Conservation (phyloP, 2,888 invertebrate genomes). For the Leptinotarsa peninsularis region DNA sequence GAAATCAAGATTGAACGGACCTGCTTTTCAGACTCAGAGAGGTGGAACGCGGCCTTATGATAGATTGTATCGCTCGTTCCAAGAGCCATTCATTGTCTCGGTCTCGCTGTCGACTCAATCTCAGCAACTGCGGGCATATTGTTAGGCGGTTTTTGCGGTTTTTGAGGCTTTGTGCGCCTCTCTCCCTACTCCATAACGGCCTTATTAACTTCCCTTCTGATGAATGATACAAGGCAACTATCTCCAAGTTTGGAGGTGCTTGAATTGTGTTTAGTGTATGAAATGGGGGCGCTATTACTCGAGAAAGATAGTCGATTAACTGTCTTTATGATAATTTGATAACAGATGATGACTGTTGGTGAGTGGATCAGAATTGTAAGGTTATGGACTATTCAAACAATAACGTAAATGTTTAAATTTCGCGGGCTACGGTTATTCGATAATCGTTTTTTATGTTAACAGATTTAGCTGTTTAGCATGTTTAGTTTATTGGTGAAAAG, state of each 20-base stretch:
- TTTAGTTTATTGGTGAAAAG: too few relatives aligned
- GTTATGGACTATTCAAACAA: too few relatives aligned
- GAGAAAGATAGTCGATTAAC: neutral
- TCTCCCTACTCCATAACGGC: constrained; percentile 28
- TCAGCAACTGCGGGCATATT: constrained; percentile 44
- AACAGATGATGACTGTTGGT: neutral
- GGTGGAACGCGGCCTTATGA: constrained; percentile 43
- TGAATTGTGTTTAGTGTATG: constrained; percentile 6
- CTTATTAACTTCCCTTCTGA: constrained; percentile 31
- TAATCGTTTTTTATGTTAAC: too few relatives aligned
- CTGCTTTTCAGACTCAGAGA: constrained; percentile 41
- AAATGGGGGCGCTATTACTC: neutral
- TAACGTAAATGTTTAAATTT: too few relatives aligned
- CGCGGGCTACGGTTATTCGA: too few relatives aligned
- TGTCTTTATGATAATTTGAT: neutral
- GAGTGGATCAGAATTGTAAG: too few relatives aligned
- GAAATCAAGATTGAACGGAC: constrained; percentile 46
- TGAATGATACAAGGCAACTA: constrained; percentile 18
- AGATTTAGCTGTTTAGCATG: too few relatives aligned
- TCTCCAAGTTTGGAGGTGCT: constrained; percentile 4
- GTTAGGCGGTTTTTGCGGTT: constrained; percentile 41
- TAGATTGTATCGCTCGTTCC: constrained; percentile 46
- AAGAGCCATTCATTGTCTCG: constrained; percentile 44
- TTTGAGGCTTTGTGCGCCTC: constrained; percentile 24
- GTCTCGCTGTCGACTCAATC: constrained; percentile 34